Percentiles rank a stretch among this genome's conserved stretches.
Evolutionary conservation across 2,113 vertebrate genomes (phyloP).

Genomic region (Colius striatus): DNA sequence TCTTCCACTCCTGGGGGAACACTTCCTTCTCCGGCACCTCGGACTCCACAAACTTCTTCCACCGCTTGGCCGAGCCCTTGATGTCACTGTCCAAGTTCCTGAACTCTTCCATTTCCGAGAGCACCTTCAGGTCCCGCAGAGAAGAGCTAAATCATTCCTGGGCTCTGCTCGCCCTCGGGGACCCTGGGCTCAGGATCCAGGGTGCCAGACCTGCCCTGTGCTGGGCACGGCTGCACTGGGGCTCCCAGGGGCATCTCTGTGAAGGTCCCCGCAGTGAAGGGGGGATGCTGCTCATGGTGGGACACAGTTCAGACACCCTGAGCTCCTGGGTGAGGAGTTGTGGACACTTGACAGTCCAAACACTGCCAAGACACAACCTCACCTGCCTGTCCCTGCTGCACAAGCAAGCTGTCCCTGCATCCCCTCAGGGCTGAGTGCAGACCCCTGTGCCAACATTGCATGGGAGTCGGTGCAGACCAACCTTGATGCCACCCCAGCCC

Average conservation of each 20-base stretch:
- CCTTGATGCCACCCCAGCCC: slow-evolving; percentile 81
- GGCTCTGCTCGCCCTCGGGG: background rate
- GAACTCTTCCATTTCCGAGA: slow-evolving; percentile 79
- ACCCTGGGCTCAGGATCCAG: background rate
- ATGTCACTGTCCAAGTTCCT: slow-evolving; percentile 78
- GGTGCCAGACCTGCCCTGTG: background rate
- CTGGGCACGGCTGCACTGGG: accelerated
- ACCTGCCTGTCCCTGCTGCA: background rate
- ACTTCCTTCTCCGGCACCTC: slow-evolving; percentile 77
- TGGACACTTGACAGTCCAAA: background rate
- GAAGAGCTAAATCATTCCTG: background rate
- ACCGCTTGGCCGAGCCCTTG: slow-evolving; percentile 76
- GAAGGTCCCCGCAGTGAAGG: background rate
- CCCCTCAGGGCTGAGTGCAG: too few species aligned
- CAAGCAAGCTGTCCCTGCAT: too few species aligned
- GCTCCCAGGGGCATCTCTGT: background rate
- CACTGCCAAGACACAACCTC: background rate
- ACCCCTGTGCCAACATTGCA: too few species aligned
- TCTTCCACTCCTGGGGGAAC: slow-evolving; percentile 82
- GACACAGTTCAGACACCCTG: background rate
- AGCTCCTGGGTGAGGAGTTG: background rate
- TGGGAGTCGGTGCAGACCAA: background rate
- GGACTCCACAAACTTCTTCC: slow-evolving; percentile 80
- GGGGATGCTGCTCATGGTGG: accelerated
- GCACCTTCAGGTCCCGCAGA: slow-evolving; percentile 47